Conservation (phyloP, 2,113 vertebrate genomes). For the Machaerirhynchus nigripectus region DNA sequence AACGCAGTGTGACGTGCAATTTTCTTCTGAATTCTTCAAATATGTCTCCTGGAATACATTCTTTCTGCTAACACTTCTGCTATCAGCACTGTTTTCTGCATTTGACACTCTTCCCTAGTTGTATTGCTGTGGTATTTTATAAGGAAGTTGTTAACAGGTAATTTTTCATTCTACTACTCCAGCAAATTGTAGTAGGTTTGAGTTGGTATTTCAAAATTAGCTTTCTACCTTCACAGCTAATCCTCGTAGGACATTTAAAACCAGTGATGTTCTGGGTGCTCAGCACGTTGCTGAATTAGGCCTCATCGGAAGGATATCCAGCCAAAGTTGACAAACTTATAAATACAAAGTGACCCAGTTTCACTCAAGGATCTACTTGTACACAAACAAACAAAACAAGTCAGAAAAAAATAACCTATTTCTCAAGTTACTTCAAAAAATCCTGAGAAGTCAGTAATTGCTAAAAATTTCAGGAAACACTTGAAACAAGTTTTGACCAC, state of each 20-base stretch:
- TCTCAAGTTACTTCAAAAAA: neutral
- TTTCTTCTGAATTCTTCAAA: neutral
- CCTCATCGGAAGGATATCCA: neutral
- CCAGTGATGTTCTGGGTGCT: neutral
- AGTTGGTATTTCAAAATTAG: neutral
- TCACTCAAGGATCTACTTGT: neutral
- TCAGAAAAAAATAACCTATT: neutral
- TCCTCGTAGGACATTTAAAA: rapidly evolving
- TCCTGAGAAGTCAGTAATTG: neutral
- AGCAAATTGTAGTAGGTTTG: neutral
- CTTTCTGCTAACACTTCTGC: neutral
- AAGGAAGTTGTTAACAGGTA: neutral
- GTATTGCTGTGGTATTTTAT: neutral
- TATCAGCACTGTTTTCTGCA: neutral
- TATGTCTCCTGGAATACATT: neutral
- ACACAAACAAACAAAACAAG: neutral
- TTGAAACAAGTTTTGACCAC: neutral
- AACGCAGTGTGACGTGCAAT: neutral
- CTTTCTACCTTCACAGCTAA: neutral
- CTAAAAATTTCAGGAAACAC: neutral
- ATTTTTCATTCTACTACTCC: neutral
- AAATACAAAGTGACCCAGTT: neutral
- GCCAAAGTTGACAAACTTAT: neutral
- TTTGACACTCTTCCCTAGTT: neutral
- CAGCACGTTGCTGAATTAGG: neutral